A percentile compares a stretch with the other conserved stretches of the same genome.
These are phyloP conservation scores for Amphipoea oculea DNA, from an alignment of 2,888 invertebrate genomes.

Conservation along the genomic window DNA sequence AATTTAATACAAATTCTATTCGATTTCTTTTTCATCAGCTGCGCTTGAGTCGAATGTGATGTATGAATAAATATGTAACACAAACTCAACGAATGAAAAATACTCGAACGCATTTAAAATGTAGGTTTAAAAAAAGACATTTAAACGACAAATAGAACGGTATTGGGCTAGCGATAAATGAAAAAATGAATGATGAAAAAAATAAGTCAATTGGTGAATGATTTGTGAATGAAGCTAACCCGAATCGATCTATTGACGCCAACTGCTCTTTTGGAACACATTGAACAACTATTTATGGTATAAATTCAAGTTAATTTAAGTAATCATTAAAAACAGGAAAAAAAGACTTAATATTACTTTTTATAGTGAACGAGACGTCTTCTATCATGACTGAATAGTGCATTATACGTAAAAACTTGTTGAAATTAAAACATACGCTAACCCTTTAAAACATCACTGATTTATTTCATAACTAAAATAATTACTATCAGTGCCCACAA, in stretches of 20 bases:
- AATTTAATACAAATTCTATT: background rate
- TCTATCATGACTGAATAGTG: constrained; percentile 53
- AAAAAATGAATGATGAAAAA: constrained; percentile 54
- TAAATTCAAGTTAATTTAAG: background rate
- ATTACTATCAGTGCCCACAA: constrained; percentile 13
- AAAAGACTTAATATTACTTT: background rate
- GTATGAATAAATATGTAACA: constrained; percentile 34
- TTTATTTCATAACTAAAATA: constrained; percentile 20
- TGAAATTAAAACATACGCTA: constrained; percentile 31
- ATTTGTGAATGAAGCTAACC: constrained; percentile 26
- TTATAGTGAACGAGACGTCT: constrained; percentile 48
- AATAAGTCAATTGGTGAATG: constrained; percentile 42
- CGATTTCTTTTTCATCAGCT: constrained; percentile 18
- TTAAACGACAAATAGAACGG: background rate
- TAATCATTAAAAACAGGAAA: background rate
- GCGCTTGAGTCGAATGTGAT: constrained; percentile 40
- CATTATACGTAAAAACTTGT: constrained; percentile 48
- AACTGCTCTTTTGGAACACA: background rate
- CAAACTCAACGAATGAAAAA: constrained; percentile 21
- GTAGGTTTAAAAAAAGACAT: background rate
- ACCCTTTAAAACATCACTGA: constrained; percentile 44
- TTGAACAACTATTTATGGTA: background rate
- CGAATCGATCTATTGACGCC: background rate
- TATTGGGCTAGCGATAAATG: constrained; percentile 12
- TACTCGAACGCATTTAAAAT: background rate